Conservation (phyloP, 2,113 vertebrate species). For the Channa maculata region DNA sequence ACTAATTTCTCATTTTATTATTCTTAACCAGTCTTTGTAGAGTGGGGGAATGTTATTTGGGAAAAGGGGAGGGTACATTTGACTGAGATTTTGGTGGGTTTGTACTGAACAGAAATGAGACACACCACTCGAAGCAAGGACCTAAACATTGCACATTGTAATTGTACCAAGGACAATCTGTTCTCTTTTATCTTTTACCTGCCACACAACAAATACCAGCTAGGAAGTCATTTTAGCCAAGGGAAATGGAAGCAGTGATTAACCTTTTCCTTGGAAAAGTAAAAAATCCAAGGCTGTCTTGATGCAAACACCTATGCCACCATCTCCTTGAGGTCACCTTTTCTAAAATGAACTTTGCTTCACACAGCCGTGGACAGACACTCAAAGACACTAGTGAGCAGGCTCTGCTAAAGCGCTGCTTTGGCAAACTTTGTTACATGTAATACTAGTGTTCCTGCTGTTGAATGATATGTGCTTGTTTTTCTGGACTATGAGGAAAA, state of each 20-base stretch:
- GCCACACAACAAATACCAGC: constrained; percentile 39
- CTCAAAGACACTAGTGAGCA: neutral
- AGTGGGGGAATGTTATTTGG: constrained; percentile 2
- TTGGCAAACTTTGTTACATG: constrained; percentile 44
- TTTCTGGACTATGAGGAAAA: constrained; percentile 56
- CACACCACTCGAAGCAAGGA: constrained; percentile 41
- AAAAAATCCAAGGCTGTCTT: constrained; percentile 30
- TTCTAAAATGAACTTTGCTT: constrained; percentile 26
- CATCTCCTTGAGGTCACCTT: constrained; percentile 4
- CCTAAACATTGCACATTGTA: constrained; percentile 33
- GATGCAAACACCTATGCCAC: constrained; percentile 16
- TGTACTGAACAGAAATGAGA: constrained; percentile 40
- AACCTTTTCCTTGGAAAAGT: constrained; percentile 66
- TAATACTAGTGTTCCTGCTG: constrained; percentile 75
- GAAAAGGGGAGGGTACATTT: constrained; percentile 16
- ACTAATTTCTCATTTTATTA: constrained; percentile 34
- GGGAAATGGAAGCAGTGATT: constrained; percentile 75
- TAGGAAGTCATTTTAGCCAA: constrained; percentile 57
- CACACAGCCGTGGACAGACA: constrained; percentile 29
- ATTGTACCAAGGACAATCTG: constrained; percentile 10
- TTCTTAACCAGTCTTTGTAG: constrained; percentile 9
- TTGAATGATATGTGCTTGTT: constrained; percentile 66
- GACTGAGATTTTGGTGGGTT: constrained; percentile 24
- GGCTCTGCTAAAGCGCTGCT: constrained; percentile 48
- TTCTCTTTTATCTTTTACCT: constrained; percentile 34